Evolutionary conservation across 2,113 vertebrate species (phyloP), one percentile per base, ranked within the genome.

Genomic region (Felis chaus): DNA sequence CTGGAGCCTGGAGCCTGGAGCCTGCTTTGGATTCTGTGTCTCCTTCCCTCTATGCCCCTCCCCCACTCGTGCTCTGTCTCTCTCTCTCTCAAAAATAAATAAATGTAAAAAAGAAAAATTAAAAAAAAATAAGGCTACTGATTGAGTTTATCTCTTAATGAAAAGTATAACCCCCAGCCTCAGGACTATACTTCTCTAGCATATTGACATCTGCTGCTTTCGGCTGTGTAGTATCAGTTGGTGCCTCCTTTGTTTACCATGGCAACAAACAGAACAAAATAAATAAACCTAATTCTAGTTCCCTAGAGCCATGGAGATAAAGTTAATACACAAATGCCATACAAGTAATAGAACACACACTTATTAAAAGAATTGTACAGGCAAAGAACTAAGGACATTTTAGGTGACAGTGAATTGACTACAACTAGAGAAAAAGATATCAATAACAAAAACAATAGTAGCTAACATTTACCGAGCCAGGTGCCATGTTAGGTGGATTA

Each of bases 121-220:
- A 55, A 86, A 93, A 63, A 45, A 55, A 86, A 93, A 63, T 18
- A 45, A 45, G 29, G 27, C 14, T 93, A 83, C 14, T 83, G 39
- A 39, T 78, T 78, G n/a, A 76, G 93, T 68, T 76, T 82, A 74
- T 82, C 25, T 92, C 88, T 92, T 95, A 95, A 82, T 86, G 69
- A 73, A 87, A 95, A 88, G 81, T 55, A 66, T 45, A 88, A 76
- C 19, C 31, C 66, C 87, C 18, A 57, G 36, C 6, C 57, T 10
- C 80, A 73, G 53, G 29, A 53, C 50, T 90, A 86, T 15, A 73
- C 71, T 45, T 89, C 18, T 89, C 65, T 41, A 81, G 74, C 29
- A 76, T 55, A 92, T 0, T 74, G 53, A 80, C 66, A 95, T 41
- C 39, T 63, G 31, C 12, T 68, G 16, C 74, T 66, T 89, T 83